Conservation (phyloP, 2,888 invertebrate species). For the Diarsia dahlii region DNA sequence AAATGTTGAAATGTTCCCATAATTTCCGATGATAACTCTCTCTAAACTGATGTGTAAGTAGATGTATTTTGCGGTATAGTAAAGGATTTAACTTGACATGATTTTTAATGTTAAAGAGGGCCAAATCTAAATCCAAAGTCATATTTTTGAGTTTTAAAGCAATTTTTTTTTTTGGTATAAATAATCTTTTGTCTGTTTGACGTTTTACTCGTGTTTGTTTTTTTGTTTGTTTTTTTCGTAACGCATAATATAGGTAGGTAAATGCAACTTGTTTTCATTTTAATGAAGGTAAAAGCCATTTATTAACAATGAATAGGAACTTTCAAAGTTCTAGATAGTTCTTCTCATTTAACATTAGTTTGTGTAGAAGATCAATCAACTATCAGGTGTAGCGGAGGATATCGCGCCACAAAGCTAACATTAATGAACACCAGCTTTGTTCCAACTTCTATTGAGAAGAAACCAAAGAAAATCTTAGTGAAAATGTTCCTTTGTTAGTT, state of each 20-base stretch:
- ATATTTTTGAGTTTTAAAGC: not conserved
- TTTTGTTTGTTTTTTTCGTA: too few relatives aligned
- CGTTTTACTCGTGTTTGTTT: too few relatives aligned
- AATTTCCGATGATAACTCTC: not conserved
- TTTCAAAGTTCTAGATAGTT: not conserved
- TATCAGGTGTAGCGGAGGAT: not conserved
- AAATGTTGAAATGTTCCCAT: not conserved
- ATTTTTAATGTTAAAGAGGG: not conserved
- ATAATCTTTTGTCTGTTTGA: not conserved
- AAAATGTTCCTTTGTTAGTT: not conserved
- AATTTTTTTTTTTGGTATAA: not conserved
- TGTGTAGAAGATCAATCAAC: not conserved
- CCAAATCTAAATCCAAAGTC: not conserved
- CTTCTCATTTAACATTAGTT: not conserved
- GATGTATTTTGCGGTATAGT: too few relatives aligned
- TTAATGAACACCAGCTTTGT: not conserved
- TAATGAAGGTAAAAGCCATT: not conserved
- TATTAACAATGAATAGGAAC: not conserved
- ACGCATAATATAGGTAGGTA: not conserved
- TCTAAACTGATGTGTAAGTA: not conserved
- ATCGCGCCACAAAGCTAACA: constrained; percentile 15
- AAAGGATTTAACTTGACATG: not conserved
- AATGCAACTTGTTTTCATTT: not conserved
- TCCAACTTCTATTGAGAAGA: constrained; percentile 14
- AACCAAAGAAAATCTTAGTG: not conserved